Evolutionary conservation across 2,888 invertebrate genomes (phyloP), one percentile per base, ranked within the genome.

Genomic region (Ganaspis brasiliensis): DNA sequence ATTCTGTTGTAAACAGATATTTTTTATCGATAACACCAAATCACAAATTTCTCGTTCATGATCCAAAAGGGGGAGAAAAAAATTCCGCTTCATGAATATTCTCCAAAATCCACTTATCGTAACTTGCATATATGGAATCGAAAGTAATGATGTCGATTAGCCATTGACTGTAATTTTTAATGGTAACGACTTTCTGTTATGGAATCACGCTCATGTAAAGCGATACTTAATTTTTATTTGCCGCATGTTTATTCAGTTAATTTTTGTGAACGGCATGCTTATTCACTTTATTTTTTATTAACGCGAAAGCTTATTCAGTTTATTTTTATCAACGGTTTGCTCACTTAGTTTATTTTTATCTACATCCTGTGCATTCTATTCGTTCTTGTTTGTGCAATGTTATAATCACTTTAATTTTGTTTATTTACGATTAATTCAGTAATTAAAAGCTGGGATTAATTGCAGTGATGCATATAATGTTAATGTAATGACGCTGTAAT

Each of bases 81-180:
- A 52, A 19, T 8, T 5, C 19, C 16, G 19, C 8, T 19, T 19
- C 52, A 52, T 52, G 52, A 52, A 52, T 52, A 52, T 52, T 52
- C 9, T 19, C 19, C 16, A 19, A 52, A 52, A 52, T 52, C 52
- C 52, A 52, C 6, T 31, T 52, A 49, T 12, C 4, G 19, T 52
- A 19, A 52, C 6, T 52, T 16, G 2, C 16, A 9, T 52, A 2
- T 31, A 31, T 9, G 16, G 16, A 16, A 52, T 52, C 19, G 52
- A 52, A 52, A 52, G 16, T 52, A 16, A 52, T 52, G 52, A 16
- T 52, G 8, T 16, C 52, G 52, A 52, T 52, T 52, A 52, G 16
- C 19, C 52, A 5, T 19, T 52, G 52, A 52, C 52, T 52, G 52
- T 52, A 52, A 52, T 52, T 52, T 52, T 52, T 52, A 52, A 52